These are phyloP conservation scores for Hydropotes inermis DNA, from an alignment of 2,113 vertebrate species.

Conservation along the genomic window DNA sequence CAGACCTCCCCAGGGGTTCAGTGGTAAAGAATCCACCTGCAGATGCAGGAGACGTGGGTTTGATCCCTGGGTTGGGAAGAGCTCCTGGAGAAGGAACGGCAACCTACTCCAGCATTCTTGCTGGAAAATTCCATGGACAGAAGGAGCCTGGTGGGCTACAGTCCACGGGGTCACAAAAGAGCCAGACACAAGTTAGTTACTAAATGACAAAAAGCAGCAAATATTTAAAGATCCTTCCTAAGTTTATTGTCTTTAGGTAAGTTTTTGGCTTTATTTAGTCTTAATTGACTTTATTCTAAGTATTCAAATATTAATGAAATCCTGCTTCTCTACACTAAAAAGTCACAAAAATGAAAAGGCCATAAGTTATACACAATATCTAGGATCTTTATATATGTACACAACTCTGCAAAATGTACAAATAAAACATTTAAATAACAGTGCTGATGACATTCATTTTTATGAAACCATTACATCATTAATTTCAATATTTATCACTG, in stretches of 20 bases:
- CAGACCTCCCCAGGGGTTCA: not conserved
- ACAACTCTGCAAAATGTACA: not conserved
- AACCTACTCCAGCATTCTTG: not conserved
- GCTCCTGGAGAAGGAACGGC: not conserved
- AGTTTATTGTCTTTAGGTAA: not conserved
- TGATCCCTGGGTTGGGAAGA: not conserved
- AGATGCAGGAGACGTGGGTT: not conserved
- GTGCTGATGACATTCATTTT: not conserved
- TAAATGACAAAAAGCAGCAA: not conserved
- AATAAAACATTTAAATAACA: slow-evolving; percentile 14
- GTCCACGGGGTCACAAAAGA: not conserved
- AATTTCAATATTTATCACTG: not conserved
- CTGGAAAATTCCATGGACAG: not conserved
- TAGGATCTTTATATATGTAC: not conserved
- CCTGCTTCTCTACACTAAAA: not conserved
- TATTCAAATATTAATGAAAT: not conserved
- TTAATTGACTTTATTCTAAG: not conserved
- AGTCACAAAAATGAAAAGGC: not conserved
- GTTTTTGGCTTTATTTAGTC: slow-evolving; percentile 13
- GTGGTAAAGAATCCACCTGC: not conserved
- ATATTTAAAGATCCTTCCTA: not conserved
- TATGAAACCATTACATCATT: not conserved
- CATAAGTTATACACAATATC: not conserved
- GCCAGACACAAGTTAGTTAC: not conserved
- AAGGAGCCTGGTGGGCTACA: not conserved